Conservation (phyloP, 2,797 vertebrate species). For the Rhinogobio ventralis region DNA sequence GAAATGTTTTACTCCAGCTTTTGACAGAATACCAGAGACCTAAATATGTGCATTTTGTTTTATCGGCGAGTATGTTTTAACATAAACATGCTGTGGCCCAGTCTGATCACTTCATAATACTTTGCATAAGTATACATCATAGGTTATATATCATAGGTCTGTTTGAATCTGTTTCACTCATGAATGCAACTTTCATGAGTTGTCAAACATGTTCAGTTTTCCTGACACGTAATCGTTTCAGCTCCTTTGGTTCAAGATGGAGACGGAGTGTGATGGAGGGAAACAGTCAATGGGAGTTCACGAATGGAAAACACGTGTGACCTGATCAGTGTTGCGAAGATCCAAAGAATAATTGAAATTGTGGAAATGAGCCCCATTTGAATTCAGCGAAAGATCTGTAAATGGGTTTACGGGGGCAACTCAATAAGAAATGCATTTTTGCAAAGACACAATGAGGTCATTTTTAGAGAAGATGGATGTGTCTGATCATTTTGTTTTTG, state of each 20-base stretch:
- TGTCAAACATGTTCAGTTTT: conserved; percentile 16
- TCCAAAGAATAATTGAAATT: conserved; percentile 23
- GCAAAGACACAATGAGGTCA: conserved; percentile 20
- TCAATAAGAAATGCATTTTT: conserved; percentile 26
- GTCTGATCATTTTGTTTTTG: conserved; percentile 12
- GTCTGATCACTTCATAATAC: neutral
- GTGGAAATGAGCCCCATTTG: conserved; percentile 4
- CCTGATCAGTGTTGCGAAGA: neutral
- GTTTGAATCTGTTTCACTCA: conserved; percentile 21
- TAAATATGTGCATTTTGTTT: neutral
- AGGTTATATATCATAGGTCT: neutral
- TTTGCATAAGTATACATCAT: neutral
- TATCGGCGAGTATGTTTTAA: neutral
- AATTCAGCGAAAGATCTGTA: conserved; percentile 1
- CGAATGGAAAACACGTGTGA: conserved; percentile 14
- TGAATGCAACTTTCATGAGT: neutral
- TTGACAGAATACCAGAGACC: neutral
- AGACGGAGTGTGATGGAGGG: neutral
- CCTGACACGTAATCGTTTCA: conserved; percentile 5
- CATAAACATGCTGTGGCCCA: neutral
- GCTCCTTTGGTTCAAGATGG: conserved; percentile 7
- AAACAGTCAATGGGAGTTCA: conserved; percentile 18
- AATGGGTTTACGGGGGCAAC: neutral
- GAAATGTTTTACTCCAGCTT: neutral
- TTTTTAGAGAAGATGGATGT: conserved; percentile 22